These are phyloP conservation scores for Trichogramma dendrolimi DNA, from an alignment of 2,888 invertebrate genomes.

Conservation along the genomic window DNA sequence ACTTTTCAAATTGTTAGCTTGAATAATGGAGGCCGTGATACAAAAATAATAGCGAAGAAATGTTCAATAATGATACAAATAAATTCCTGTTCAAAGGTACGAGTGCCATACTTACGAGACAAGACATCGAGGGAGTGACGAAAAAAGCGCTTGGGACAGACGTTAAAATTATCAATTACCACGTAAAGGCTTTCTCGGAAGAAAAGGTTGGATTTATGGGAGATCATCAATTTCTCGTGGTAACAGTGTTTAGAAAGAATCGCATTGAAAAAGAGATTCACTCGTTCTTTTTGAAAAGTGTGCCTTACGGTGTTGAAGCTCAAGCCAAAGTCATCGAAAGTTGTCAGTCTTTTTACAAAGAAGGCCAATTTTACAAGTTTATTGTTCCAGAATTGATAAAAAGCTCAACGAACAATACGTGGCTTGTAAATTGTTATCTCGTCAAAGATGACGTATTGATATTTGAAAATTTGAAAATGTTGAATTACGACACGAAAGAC, in stretches of 20 bases:
- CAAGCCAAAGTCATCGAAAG: constrained; percentile 56
- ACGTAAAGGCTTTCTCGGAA: constrained; percentile 35
- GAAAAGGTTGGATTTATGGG: constrained; percentile 43
- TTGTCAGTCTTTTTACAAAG: constrained; percentile 54
- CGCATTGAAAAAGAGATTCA: constrained; percentile 25
- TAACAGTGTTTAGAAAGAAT: constrained; percentile 24
- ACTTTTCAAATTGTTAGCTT: too few species aligned
- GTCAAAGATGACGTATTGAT: constrained; percentile 42
- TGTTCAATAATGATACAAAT: too few species aligned
- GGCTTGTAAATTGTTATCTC: constrained; percentile 44
- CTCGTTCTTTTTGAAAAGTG: constrained; percentile 59
- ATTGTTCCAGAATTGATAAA: constrained; percentile 50
- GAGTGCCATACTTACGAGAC: background rate
- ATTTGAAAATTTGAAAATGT: constrained; percentile 46
- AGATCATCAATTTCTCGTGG: constrained; percentile 35
- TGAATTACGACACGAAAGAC: constrained; percentile 37
- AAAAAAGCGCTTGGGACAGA: constrained; percentile 15
- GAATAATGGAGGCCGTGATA: too few species aligned
- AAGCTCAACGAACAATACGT: constrained; percentile 34
- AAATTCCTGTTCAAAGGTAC: background rate
- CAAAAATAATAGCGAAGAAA: too few species aligned
- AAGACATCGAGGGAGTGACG: constrained; percentile 2
- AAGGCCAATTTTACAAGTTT: constrained; percentile 52
- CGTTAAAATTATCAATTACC: constrained; percentile 31
- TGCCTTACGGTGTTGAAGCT: constrained; percentile 55